Conservation (phyloP, 2,888 invertebrate species). For the Globia sparganii region DNA sequence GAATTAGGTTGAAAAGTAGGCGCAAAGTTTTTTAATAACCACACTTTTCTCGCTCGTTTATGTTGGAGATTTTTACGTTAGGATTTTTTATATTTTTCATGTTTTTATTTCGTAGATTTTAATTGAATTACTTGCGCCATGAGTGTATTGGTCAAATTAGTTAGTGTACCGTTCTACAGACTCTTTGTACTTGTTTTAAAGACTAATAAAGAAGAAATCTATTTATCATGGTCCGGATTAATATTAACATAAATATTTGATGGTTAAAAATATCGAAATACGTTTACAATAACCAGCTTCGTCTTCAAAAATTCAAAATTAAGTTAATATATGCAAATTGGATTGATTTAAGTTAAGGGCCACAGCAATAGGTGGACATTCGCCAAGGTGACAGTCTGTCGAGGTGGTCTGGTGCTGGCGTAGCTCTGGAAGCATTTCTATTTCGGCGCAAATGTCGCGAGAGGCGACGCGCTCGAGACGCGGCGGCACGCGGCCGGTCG, state of each 20-base stretch:
- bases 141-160: neutral
- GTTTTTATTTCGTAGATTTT: conserved; percentile 20
- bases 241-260: neutral
- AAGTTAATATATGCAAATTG: conserved; percentile 33
- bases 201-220: neutral
- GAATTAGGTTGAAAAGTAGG: conserved; percentile 42
- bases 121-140: conserved; percentile 30
- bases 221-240: neutral
- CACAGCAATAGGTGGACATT: conserved; percentile 33
- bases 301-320: neutral
- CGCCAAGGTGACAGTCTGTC: conserved; percentile 66
- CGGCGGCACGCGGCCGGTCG: conserved; percentile 72
- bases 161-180: neutral
- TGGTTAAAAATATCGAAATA: neutral
- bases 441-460: conserved; percentile 84
- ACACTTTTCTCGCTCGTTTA: conserved; percentile 45
- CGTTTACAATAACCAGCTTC: neutral
- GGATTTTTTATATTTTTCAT: conserved; percentile 10
- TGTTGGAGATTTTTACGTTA: conserved; percentile 29
- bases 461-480: conserved; percentile 71
- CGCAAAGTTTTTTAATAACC: conserved; percentile 60
- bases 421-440: conserved; percentile 80
- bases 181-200: neutral
- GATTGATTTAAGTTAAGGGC: conserved; percentile 3
- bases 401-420: conserved; percentile 68